Evolutionary conservation across 2,113 vertebrate genomes (phyloP).

Genomic region (Diadophis punctatus): DNA sequence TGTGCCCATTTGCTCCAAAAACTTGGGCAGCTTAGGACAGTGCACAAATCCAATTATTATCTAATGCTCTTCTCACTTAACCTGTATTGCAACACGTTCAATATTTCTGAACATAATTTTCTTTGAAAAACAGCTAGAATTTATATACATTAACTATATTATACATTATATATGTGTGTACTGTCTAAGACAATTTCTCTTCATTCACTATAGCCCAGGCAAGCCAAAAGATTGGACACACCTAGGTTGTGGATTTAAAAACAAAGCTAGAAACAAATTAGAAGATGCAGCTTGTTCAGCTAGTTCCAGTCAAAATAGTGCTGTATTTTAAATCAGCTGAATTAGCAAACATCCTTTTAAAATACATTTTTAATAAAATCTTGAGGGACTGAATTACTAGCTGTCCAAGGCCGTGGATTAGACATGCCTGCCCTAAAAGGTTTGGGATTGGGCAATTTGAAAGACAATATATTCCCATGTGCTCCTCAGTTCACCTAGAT

Average conservation of each 20-base stretch:
- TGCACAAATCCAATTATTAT: not conserved
- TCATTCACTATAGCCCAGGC: too few species aligned
- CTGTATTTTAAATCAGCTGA: too few species aligned
- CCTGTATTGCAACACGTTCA: not conserved
- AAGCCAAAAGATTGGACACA: too few species aligned
- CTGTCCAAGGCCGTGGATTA: too few species aligned
- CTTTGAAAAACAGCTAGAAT: not conserved
- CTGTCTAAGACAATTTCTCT: too few species aligned
- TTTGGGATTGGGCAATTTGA: not conserved
- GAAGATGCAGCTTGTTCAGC: too few species aligned
- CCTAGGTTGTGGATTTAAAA: too few species aligned
- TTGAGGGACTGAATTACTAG: not conserved
- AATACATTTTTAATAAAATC: not conserved
- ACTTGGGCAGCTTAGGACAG: not conserved
- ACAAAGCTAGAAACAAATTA: too few species aligned
- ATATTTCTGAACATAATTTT: not conserved
- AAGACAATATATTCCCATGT: not conserved
- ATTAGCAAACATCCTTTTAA: not conserved
- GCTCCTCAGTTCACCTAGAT: not conserved
- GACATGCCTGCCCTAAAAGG: not conserved
- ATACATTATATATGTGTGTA: too few species aligned
- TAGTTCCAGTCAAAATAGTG: too few species aligned
- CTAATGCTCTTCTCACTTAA: not conserved
- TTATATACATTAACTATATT: too few species aligned
- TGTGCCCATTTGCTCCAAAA: not conserved